A percentile compares a stretch with the other conserved stretches of the same genome.
phyloP scores from a whole-genome alignment of 2,797 vertebrate genomes.

The Sciurus vulgaris region DNA sequence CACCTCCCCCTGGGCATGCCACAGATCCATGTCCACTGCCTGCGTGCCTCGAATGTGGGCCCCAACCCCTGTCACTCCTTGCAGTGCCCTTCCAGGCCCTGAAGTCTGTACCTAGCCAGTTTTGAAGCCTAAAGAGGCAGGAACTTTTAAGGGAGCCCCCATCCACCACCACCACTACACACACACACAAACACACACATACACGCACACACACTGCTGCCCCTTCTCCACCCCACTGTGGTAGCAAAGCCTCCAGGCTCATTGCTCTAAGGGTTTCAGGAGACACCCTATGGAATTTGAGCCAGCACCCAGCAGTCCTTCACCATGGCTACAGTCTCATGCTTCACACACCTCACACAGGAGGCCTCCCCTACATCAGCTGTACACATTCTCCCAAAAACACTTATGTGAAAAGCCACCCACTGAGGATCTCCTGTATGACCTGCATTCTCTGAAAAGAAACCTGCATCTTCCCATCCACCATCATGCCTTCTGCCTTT shows the following conservation, averaged over 20 bases:
- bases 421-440: not conserved
- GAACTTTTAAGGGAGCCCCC: not conserved
- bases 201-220: no score
- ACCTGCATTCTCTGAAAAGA: not conserved
- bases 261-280: fast-evolving
- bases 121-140: not conserved
- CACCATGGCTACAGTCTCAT: not conserved
- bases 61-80: not conserved
- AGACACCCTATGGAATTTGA: not conserved
- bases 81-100: fast-evolving
- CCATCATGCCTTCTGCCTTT: not conserved
- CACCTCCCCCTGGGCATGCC: not conserved
- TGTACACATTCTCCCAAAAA: not conserved
- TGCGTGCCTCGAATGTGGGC: no score
- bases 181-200: no score
- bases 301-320: not conserved
- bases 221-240: not conserved
- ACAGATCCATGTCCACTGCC: not conserved
- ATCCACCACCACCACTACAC: no score
- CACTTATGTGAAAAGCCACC: not conserved
- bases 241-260: not conserved
- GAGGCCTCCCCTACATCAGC: not conserved
- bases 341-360: not conserved
- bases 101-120: not conserved
- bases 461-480: not conserved